Base-by-base conservation (phyloP, 1,140 invertebrate species). In the Dreissena rostriformis region DNA sequence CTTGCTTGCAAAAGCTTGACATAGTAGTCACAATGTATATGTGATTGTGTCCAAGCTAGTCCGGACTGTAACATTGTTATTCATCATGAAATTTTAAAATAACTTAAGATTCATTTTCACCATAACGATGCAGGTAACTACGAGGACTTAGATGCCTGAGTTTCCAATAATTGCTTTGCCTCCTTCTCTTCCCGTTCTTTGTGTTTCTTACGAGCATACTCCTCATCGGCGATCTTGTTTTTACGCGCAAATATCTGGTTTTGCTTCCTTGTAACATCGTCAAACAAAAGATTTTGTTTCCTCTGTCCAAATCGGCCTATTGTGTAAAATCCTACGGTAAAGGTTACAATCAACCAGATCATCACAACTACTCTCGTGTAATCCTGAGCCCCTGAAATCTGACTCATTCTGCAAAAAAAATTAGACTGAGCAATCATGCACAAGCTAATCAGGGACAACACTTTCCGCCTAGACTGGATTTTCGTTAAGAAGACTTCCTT, bases 391-490 rank as follows among this genome's bases (percentile, higher is more conserved):
- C 6, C 11, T 29, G n/a, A 6, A 17, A 61, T 22, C 70, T 51
- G 39, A 10, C 0, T n/a, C n/a, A 19, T 8, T 19, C 71, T 74
- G 73, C 55, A 75, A 75, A 57, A 57, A 11, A 75, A 17, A 75
- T 14, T 28, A 14, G 39, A 2, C 8, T 39, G 8, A 39, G 28
- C 6, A 72, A 28, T 68, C 24, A 2, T 28, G 24, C 39, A 39
- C 39, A 39, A 8, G 39, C 39, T 39, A 5, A 5, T 39, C 39
- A 8, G 39, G 39, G 39, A 39, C 39, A 39, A 39, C 39, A 39
- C 8, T 39, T 39, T 39, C 39, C 39, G 8, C 39, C 39, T 39
- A 39, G 39, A 39, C 39, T 39, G 39, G 39, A 39, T 39, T 39
- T 39, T 39, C 39, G 39, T 39, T 39, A n/a, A n/a, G n/a, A n/a